A percentile compares a stretch with the other conserved stretches of the same genome.
These are phyloP conservation scores for Psittacus erithacus DNA, from an alignment of 2,113 vertebrate genomes.

Conservation along the genomic window DNA sequence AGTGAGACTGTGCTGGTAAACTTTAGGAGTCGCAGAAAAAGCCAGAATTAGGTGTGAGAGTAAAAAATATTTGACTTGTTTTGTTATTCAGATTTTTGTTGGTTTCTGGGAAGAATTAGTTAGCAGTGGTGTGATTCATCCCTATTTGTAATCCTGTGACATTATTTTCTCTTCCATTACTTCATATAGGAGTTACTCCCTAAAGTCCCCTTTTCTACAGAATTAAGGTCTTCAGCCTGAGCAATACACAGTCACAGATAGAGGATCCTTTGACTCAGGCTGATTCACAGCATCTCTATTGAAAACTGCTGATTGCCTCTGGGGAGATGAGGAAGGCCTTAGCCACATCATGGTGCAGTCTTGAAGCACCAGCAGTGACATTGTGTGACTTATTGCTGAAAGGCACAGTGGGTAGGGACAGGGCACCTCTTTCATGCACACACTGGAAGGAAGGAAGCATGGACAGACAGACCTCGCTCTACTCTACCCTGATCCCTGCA, in stretches of 20 bases:
- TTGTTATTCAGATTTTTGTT: not conserved
- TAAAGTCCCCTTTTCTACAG: not conserved
- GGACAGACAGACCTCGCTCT: not conserved
- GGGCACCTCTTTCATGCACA: not conserved
- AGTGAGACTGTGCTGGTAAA: not conserved
- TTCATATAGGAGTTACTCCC: not conserved
- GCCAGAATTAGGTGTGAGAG: not conserved
- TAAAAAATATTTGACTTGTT: not conserved
- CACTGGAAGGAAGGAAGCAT: not conserved
- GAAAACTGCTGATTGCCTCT: not conserved
- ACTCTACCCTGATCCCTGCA: not conserved
- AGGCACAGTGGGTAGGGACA: not conserved
- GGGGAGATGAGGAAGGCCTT: not conserved
- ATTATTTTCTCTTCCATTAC: not conserved
- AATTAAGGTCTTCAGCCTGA: not conserved
- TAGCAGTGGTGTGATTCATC: not conserved
- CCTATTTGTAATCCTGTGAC: not conserved
- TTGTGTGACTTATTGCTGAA: rapidly evolving
- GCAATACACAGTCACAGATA: not conserved
- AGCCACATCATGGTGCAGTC: not conserved
- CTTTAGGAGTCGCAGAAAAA: not conserved
- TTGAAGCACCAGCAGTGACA: not conserved
- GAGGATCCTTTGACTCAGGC: not conserved
- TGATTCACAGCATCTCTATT: not conserved
- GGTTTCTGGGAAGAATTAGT: not conserved